Conservation (phyloP, 2,797 vertebrate genomes). For the Schizothorax lantsangensis region DNA sequence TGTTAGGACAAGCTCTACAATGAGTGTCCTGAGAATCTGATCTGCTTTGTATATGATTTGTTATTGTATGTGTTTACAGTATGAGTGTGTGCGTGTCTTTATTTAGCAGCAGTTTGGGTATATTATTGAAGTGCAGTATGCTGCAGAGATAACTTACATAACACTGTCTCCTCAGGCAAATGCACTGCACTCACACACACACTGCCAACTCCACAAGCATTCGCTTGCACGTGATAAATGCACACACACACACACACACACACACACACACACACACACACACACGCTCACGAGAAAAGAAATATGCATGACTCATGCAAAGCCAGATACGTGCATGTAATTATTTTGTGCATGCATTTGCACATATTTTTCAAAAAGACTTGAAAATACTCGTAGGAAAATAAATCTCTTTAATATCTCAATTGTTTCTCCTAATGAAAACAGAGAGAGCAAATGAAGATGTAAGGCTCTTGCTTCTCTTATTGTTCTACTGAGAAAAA, state of each 20-base stretch:
- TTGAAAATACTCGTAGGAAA: neutral
- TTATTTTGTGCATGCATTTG: neutral
- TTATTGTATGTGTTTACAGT: constrained; percentile 37
- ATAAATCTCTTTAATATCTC: neutral
- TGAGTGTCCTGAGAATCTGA: constrained; percentile 51
- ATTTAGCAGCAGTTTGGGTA: constrained; percentile 58
- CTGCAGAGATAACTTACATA: constrained; percentile 66
- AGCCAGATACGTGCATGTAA: neutral
- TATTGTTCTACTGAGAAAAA: neutral
- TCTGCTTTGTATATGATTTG: constrained; percentile 27
- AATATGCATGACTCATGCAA: constrained; percentile 11
- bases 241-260: neutral
- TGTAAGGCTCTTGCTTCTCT: neutral
- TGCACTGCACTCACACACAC: constrained; percentile 41
- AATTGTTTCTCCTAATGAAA: neutral
- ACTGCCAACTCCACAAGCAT: constrained; percentile 24
- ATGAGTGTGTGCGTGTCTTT: constrained; percentile 50
- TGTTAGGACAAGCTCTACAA: constrained; percentile 53
- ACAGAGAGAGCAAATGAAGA: neutral
- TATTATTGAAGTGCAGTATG: constrained; percentile 65
- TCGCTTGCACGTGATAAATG: constrained; percentile 29
- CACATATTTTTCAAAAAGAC: neutral
- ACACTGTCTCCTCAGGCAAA: constrained; percentile 57
- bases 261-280: neutral
- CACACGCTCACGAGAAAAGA: neutral